Percentiles rank a stretch among this genome's conserved stretches.
Evolutionary conservation across 1,140 invertebrate species (phyloP).

Genomic region (Eumaeus atala): DNA sequence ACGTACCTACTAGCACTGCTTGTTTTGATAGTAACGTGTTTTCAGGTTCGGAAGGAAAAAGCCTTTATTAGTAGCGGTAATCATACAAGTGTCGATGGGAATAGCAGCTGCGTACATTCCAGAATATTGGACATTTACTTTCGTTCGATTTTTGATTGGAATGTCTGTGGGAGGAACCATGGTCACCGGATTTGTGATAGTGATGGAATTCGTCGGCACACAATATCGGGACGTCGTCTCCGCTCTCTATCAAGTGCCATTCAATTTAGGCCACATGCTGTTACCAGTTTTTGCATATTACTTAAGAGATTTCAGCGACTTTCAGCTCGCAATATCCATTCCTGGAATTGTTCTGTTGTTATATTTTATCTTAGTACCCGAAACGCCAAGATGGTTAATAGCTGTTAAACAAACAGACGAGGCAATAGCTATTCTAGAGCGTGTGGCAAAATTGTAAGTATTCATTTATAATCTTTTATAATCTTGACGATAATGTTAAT

Average conservation of each 20-base stretch:
- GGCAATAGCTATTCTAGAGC: slow-evolving; percentile 74
- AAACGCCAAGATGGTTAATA: slow-evolving; percentile 81
- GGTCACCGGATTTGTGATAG: slow-evolving; percentile 76
- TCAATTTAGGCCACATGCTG: slow-evolving; percentile 75
- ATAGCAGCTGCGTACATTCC: slow-evolving; percentile 75
- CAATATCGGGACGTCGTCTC: slow-evolving; percentile 77
- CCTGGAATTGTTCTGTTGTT: slow-evolving; percentile 71
- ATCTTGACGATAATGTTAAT: no score
- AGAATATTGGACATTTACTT: slow-evolving; percentile 77
- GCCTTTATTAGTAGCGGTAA: slow-evolving; percentile 75
- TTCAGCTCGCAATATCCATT: slow-evolving; percentile 75
- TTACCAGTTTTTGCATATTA: slow-evolving; percentile 75
- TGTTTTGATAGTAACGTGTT: slow-evolving; percentile 14
- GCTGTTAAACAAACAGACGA: slow-evolving; percentile 76
- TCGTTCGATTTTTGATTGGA: slow-evolving; percentile 77
- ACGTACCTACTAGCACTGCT: not conserved
- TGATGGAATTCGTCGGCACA: slow-evolving; percentile 73
- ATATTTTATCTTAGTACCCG: slow-evolving; percentile 79
- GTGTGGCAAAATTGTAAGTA: slow-evolving; percentile 74
- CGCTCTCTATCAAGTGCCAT: slow-evolving; percentile 76
- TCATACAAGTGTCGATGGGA: slow-evolving; percentile 76
- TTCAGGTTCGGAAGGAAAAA: slow-evolving; percentile 78
- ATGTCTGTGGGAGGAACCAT: slow-evolving; percentile 78
- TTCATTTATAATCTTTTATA: no score
- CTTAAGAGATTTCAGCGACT: slow-evolving; percentile 71